phyloP scores from a whole-genome alignment of 2,113 vertebrate genomes.

The Myiozetetes cayanensis region DNA sequence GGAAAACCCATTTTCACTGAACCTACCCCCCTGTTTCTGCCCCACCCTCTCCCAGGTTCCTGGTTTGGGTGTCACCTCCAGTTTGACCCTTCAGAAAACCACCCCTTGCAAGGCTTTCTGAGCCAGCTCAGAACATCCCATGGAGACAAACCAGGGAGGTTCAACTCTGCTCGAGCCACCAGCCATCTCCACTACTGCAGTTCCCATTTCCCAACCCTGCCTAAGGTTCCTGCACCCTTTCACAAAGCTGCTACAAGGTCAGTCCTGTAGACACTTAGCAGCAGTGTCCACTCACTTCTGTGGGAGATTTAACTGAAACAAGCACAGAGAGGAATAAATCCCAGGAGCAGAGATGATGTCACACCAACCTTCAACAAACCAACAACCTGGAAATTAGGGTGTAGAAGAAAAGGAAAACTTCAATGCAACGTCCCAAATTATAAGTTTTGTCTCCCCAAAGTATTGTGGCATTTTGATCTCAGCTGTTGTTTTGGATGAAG shows the following conservation, averaged over 20 bases:
- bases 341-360: not conserved
- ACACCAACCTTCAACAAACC: not conserved
- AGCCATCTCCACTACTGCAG: not conserved
- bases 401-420: not conserved
- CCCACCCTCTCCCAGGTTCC: not conserved
- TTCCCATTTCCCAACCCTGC: not conserved
- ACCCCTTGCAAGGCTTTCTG: not conserved
- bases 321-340: not conserved
- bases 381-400: not conserved
- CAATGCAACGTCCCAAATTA: not conserved
- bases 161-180: not conserved
- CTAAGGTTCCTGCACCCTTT: not conserved
- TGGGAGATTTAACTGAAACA: not conserved
- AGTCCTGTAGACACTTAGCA: not conserved
- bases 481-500: not conserved
- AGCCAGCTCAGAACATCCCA: not conserved
- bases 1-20: not conserved
- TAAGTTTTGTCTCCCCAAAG: not conserved
- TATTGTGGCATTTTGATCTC: not conserved
- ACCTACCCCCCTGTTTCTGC: not conserved
- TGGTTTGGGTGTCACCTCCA: not conserved
- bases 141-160: not conserved
- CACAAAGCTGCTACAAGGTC: not conserved
- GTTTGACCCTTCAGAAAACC: not conserved
- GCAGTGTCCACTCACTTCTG: not conserved